A percentile compares a stretch with the other conserved stretches of the same genome.
Conservation (phyloP, 2,888 invertebrate genomes). For the Pandemis corylana region DNA sequence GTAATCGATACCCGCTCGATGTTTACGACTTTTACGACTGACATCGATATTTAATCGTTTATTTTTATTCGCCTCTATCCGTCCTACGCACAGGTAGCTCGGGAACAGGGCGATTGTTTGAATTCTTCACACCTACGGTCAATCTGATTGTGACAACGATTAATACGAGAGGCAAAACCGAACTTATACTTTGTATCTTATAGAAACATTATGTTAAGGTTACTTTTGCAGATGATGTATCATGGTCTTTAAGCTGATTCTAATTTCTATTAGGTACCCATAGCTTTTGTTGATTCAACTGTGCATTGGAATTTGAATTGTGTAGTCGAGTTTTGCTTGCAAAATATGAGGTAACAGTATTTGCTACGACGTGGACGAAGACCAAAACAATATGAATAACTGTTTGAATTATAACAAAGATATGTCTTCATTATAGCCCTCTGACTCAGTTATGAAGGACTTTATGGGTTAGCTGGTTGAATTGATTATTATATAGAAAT, state of each 20-base stretch:
- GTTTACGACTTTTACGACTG: conserved; percentile 57
- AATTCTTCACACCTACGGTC: conserved; percentile 37
- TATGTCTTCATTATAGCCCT: no score
- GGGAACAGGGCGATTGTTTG: conserved; percentile 29
- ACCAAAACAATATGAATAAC: no score
- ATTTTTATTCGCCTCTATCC: conserved; percentile 54
- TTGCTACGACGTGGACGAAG: not conserved
- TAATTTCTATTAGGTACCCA: not conserved
- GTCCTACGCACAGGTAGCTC: conserved; percentile 54
- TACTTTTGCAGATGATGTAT: not conserved
- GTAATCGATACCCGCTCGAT: conserved; percentile 70
- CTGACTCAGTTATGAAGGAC: no score
- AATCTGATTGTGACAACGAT: conserved; percentile 20
- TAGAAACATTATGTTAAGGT: not conserved
- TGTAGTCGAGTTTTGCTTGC: conserved; percentile 10
- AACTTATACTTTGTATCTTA: not conserved
- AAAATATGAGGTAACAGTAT: not conserved
- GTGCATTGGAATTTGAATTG: conserved; percentile 7
- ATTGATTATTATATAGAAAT: no score
- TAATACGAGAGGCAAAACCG: not conserved
- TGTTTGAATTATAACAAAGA: no score
- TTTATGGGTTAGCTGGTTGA: no score
- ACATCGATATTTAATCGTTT: conserved; percentile 62
- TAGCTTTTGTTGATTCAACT: not conserved
- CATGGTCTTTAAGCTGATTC: not conserved